Evolutionary conservation across 2,888 invertebrate species (phyloP).

Genomic region (Aphidoletes aphidimyza): DNA sequence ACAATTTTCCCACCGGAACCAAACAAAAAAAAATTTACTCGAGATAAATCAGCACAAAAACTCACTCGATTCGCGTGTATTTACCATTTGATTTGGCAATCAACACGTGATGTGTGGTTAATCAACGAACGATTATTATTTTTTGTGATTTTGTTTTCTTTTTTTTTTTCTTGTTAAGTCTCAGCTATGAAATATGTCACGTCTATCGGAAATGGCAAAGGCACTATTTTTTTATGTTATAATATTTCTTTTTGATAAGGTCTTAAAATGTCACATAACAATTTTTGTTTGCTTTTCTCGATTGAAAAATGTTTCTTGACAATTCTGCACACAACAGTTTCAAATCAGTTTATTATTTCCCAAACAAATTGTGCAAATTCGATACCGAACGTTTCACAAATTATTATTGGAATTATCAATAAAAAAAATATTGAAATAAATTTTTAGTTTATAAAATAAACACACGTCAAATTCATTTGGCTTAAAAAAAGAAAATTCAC

Average conservation of each 20-base stretch:
- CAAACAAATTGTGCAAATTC: neutral
- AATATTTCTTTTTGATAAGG: too few species aligned
- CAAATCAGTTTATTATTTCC: too few species aligned
- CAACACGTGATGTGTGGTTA: constrained; percentile 8
- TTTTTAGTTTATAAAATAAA: neutral
- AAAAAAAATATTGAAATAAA: too few species aligned
- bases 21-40: too few species aligned
- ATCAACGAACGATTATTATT: neutral
- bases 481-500: neutral
- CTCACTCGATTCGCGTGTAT: neutral
- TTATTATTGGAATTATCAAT: too few species aligned
- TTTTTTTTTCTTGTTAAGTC: neutral
- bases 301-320: too few species aligned
- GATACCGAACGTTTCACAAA: neutral
- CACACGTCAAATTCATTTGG: neutral
- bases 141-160: neutral
- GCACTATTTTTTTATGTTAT: too few species aligned
- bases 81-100: constrained; percentile 24
- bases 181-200: too few species aligned
- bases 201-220: too few species aligned
- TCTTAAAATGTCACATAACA: too few species aligned
- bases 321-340: too few species aligned
- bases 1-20: neutral
- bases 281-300: too few species aligned
- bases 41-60: neutral